Conservation (phyloP, 1,140 invertebrate species). For the Conus betulinus region DNA sequence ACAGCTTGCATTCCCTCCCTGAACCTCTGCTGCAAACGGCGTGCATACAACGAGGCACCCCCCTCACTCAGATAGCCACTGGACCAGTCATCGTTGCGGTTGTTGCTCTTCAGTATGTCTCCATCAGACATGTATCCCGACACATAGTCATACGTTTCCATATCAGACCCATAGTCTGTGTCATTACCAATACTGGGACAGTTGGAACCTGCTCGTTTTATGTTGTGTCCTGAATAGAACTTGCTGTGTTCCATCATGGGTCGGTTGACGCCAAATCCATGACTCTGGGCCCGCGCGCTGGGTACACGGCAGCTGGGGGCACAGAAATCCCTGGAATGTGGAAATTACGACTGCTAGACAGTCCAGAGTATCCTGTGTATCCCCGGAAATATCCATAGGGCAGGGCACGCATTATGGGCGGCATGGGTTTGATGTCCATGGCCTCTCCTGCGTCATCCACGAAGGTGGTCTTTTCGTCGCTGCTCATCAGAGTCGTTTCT, state of each 20-base stretch:
- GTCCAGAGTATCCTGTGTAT: slow-evolving; percentile 59
- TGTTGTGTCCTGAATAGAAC: slow-evolving; percentile 69
- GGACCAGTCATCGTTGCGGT: slow-evolving; percentile 72
- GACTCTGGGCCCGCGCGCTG: slow-evolving; percentile 64
- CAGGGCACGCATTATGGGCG: slow-evolving; percentile 82
- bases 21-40: slow-evolving; percentile 78
- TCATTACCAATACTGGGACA: slow-evolving; percentile 50
- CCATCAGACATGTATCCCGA: slow-evolving; percentile 87
- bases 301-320: slow-evolving; percentile 64
- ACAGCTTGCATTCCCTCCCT: slow-evolving; percentile 75
- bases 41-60: slow-evolving; percentile 86
- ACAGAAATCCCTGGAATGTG: slow-evolving; percentile 70
- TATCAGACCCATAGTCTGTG: slow-evolving; percentile 72
- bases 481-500: slow-evolving; percentile 59
- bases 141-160: slow-evolving; percentile 71
- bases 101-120: slow-evolving; percentile 79
- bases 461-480: slow-evolving; percentile 68
- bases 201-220: slow-evolving; percentile 64
- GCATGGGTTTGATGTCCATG: slow-evolving; percentile 92
- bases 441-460: slow-evolving; percentile 86
- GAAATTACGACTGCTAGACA: slow-evolving; percentile 59
- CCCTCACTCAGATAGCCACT: slow-evolving; percentile 90
- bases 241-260: slow-evolving; percentile 58
- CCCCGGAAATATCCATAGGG: slow-evolving; percentile 68
- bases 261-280: slow-evolving; percentile 66